phyloP scores from a whole-genome alignment of 2,797 vertebrate species.

The Malacoctenus gilli region DNA sequence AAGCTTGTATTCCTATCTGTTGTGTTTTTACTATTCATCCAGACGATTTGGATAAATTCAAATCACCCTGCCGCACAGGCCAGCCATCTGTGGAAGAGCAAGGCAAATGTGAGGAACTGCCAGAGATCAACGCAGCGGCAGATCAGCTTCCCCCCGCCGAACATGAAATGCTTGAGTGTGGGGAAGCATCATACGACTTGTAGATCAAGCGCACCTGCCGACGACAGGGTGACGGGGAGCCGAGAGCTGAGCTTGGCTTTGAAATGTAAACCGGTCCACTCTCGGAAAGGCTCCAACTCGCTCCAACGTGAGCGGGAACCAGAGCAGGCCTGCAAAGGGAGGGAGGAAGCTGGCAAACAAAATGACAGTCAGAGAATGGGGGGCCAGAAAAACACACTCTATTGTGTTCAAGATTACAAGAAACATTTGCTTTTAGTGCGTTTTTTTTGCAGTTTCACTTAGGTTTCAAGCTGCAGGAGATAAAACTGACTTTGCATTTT shows the following conservation, averaged over 20 bases:
- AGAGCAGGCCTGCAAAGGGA: slow-evolving; percentile 25
- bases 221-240: slow-evolving; percentile 38
- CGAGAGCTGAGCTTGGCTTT: slow-evolving; percentile 44
- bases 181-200: slow-evolving; percentile 21
- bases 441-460: slow-evolving; percentile 5
- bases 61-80: background rate
- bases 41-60: slow-evolving; percentile 37
- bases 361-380: slow-evolving; percentile 9
- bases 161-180: slow-evolving; percentile 33
- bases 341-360: slow-evolving; percentile 15
- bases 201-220: slow-evolving; percentile 56
- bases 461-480: background rate
- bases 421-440: background rate
- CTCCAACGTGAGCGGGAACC: slow-evolving; percentile 19
- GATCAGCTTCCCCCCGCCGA: slow-evolving; percentile 5
- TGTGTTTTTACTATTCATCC: background rate
- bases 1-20: background rate
- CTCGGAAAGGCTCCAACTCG: slow-evolving; percentile 21
- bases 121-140: background rate
- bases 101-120: slow-evolving; percentile 18
- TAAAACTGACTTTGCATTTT: too few relatives aligned
- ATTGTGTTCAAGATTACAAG: background rate
- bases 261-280: slow-evolving; percentile 58
- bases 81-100: slow-evolving; percentile 7
- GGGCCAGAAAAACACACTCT: background rate